phyloP scores from a whole-genome alignment of 2,888 invertebrate genomes.

The Oasisia sp. region DNA sequence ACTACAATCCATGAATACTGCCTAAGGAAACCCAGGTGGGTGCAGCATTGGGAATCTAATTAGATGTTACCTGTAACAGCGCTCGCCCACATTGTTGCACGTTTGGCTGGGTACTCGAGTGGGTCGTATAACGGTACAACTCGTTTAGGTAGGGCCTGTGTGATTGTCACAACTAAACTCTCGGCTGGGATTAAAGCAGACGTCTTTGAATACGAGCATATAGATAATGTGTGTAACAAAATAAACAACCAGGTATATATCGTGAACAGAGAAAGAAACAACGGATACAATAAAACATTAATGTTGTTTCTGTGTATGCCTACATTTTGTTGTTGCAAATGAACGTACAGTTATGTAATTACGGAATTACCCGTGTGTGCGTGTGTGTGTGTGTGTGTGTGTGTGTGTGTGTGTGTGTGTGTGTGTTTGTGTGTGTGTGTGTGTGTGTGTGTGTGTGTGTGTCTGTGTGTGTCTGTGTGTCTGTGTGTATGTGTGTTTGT shows the following conservation, averaged over 20 bases:
- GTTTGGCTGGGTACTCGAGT: neutral
- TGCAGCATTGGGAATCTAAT: neutral
- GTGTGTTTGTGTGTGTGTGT: too few species aligned
- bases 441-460: too few species aligned
- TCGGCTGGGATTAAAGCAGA: neutral
- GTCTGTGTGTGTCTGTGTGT: too few species aligned
- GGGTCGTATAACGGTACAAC: neutral
- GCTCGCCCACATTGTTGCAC: neutral
- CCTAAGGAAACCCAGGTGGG: neutral
- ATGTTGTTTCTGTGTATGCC: too few species aligned
- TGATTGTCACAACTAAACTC: neutral
- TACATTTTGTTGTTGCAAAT: too few species aligned
- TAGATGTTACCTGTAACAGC: neutral
- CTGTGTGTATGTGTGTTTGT: too few species aligned
- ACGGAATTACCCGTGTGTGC: too few species aligned
- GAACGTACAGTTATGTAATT: too few species aligned
- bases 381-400: too few species aligned
- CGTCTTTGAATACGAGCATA: neutral
- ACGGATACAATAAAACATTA: neutral
- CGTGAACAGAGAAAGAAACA: neutral
- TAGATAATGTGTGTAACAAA: neutral
- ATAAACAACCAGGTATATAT: neutral
- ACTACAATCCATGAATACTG: neutral
- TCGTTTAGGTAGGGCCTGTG: neutral
- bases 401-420: too few species aligned